These are phyloP conservation scores for Euproctis similis DNA, from an alignment of 2,888 invertebrate species.

Conservation along the genomic window DNA sequence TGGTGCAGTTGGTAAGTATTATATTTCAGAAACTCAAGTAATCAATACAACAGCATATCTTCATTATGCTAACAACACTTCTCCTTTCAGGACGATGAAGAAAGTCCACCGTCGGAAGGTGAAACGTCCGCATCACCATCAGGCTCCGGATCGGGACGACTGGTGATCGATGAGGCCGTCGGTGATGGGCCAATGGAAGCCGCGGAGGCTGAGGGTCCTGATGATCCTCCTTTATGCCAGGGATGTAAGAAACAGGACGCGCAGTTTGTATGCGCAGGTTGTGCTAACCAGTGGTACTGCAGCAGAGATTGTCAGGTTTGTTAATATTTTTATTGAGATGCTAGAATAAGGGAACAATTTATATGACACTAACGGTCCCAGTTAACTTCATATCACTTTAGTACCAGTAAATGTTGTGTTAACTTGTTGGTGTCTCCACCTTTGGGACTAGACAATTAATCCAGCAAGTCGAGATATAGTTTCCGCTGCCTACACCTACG, in stretches of 20 bases:
- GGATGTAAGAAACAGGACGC: conserved; percentile 88
- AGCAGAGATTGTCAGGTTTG: conserved; percentile 92
- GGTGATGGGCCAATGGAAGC: conserved; percentile 45
- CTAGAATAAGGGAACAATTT: too few species aligned
- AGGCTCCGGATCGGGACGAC: conserved; percentile 40
- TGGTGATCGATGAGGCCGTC: conserved; percentile 47
- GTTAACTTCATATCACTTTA: too few species aligned
- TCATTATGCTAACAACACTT: not conserved
- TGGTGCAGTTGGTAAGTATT: conserved; percentile 59
- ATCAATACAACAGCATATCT: too few species aligned
- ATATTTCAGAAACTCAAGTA: too few species aligned
- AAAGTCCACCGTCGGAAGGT: conserved; percentile 74
- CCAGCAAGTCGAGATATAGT: too few species aligned
- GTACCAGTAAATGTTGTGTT: too few species aligned
- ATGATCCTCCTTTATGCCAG: conserved; percentile 85
- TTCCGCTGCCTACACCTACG: too few species aligned
- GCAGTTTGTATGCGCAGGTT: conserved; percentile 92
- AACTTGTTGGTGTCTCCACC: too few species aligned
- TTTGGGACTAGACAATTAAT: too few species aligned
- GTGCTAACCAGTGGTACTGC: conserved; percentile 96
- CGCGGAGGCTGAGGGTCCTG: conserved; percentile 46
- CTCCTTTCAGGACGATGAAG: conserved; percentile 74
- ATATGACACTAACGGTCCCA: too few species aligned
- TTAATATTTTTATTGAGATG: not conserved
- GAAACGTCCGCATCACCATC: conserved; percentile 41